Base-by-base conservation (phyloP, 1,140 invertebrate genomes). In the Patella vulgata region DNA sequence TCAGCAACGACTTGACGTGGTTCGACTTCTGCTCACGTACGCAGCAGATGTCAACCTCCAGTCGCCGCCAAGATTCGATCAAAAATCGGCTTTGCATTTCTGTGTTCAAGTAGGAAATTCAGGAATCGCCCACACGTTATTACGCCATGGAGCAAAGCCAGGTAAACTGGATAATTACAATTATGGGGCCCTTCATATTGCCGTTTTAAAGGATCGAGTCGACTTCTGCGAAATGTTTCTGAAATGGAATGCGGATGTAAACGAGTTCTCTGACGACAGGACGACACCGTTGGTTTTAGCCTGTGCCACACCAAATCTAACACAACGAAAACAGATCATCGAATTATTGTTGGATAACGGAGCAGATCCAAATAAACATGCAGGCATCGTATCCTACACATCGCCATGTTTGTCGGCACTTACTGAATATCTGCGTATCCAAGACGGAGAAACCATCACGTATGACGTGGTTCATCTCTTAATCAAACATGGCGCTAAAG, bases 251-350 rank as follows among this genome's bases (percentile, higher is more conserved):
- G 91, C 93, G 0, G 86, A 93, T 70, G 63, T 71, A 23, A 70
- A 79, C 39, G 79, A 81, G 40, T 25, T 48, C 25, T 94, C 94
- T 70, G 79, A 80, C 30, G 89, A 90, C 8, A 90, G 89, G 12
- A 92, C 93, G 8, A 91, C 92, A 0, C 90, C 93, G 0, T 86
- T 96, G 8, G 93, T 95, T 82, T 91, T 95, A 6, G 93, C 92
- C 0, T 93, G 92, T 78, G 91, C 92, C 0, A 92, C 94, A 73
- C 91, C 90, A 63, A 59, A 57, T 19, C 91, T 94, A 50, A 86
- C 87, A 1, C 91, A 93, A 69, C 87, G 84, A 23, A 63, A 81
- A 33, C 81, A 83, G 31, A 85, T 89, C 6, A 82, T 88, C 91
- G 91, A 25, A 92, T 91, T 89, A 89, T 63, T 83, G 8, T 68